Base-by-base conservation (phyloP, 2,888 invertebrate species). In the Nymphalis c-album region DNA sequence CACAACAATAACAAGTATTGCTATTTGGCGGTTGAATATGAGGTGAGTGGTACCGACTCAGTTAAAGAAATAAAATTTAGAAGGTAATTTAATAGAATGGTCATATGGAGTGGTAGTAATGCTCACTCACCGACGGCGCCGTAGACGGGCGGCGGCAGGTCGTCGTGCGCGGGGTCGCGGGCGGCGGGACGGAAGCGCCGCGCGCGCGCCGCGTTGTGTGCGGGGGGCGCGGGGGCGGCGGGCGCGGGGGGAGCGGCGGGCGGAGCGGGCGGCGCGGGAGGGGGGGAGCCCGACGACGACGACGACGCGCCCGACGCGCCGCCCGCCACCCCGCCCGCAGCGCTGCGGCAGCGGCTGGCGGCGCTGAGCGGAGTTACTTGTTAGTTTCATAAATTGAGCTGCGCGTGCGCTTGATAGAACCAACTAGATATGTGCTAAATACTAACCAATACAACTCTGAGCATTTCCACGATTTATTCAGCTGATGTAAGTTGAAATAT, bases 341-440 rank as follows among this genome's bases (percentile, higher is more conserved):
- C 35, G 90, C 90, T 71, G 40, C 93, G 89, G 76, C 93, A 90
- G 63, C 93, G 93, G 74, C 93, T 91, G 4, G 86, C 85, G 2
- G 82, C 79, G 73, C 67, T 64, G 57, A 13, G 35, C 5, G 22
- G 7, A 13, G 6, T n/a, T 47, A n/a, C 7, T n/a, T 47, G 4
- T 16, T 47, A 47, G 47, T 22, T 22, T 22, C 22, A 22, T 1
- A 6, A 5, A 31, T 31, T 6, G 0, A 26, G 26, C 26, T 26
- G 26, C 26, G 26, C 26, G 4, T 26, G 4, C 26, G 26, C 26
- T 26, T 26, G 26, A 5, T 26, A 3, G 4, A 3, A 26, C 26
- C 26, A 4, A 26, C 26, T 40, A 40, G 40, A 13, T 10, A 40
- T 40, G 3, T 40, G 13, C 13, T 40, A 35, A 35, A 35, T 35